phyloP scores from a whole-genome alignment of 2,797 vertebrate genomes.

The Phataginus tetradactyla region DNA sequence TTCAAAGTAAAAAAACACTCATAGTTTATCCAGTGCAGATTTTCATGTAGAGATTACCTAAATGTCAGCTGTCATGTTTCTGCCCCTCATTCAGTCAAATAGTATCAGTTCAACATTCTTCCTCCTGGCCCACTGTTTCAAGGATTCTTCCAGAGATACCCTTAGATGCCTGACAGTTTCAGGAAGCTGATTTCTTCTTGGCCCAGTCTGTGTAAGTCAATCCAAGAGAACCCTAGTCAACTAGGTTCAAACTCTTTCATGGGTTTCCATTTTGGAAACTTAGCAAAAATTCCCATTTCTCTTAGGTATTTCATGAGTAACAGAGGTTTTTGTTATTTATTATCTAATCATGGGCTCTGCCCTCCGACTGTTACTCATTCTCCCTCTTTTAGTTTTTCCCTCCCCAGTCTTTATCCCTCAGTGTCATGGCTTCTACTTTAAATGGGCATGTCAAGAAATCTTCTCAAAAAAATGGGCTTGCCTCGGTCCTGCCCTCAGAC shows the following conservation, averaged over 20 bases:
- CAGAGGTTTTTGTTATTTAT: background rate
- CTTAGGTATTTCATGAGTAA: background rate
- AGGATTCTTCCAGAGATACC: background rate
- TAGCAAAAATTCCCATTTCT: slow-evolving; percentile 1
- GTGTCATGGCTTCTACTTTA: slow-evolving; percentile 10
- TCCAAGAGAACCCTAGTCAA: background rate
- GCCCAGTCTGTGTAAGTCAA: background rate
- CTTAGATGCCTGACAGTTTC: background rate
- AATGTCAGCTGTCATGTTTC: background rate
- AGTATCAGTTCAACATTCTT: background rate
- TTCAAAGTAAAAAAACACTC: background rate
- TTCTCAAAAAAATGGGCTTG: background rate
- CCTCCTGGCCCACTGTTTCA: background rate
- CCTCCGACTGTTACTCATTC: background rate
- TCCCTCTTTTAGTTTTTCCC: background rate
- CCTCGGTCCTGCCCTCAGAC: background rate
- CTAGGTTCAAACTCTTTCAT: background rate
- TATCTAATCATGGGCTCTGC: background rate
- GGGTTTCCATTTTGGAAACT: background rate
- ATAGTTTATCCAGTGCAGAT: background rate
- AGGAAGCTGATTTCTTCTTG: background rate
- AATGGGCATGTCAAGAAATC: background rate
- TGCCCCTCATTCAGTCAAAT: background rate
- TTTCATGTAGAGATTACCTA: background rate
- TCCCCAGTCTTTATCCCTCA: background rate